These are phyloP conservation scores for Eunapius fragilis DNA, from an alignment of 37 sponge, comb jelly and placozoan species.

Conservation along the genomic window DNA sequence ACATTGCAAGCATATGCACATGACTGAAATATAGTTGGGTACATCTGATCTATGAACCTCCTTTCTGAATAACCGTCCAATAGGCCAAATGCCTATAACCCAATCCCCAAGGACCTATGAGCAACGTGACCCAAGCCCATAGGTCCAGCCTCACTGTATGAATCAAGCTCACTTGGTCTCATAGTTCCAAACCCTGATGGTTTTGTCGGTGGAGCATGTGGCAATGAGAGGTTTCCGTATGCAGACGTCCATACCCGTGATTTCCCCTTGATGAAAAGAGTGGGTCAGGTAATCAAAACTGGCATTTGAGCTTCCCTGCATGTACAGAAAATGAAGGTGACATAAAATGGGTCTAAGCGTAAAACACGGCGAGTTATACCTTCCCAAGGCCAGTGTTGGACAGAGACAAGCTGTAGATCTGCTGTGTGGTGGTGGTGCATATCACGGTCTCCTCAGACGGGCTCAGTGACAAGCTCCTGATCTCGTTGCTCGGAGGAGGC, in stretches of 20 bases:
- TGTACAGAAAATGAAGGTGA: background rate
- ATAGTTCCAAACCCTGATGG: slow-evolving; percentile 95
- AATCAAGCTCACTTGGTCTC: slow-evolving; percentile 79
- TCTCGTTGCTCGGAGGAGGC: slow-evolving; percentile 39
- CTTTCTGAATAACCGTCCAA: too few relatives aligned
- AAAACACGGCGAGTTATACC: slow-evolving; percentile 36
- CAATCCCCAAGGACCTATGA: too few relatives aligned
- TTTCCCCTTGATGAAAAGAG: slow-evolving; percentile 72
- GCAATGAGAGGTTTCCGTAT: slow-evolving; percentile 92
- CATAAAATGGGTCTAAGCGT: background rate
- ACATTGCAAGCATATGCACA: too few relatives aligned
- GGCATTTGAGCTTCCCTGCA: slow-evolving; percentile 29
- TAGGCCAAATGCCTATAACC: too few relatives aligned
- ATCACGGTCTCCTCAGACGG: slow-evolving; percentile 94
- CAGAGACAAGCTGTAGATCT: slow-evolving; percentile 88
- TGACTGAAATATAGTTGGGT: too few relatives aligned
- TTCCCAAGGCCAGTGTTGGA: slow-evolving; percentile 87
- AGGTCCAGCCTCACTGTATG: background rate
- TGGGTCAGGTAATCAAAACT: slow-evolving; percentile 79
- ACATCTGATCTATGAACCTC: too few relatives aligned
- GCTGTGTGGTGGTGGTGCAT: slow-evolving; percentile 75
- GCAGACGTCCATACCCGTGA: slow-evolving; percentile 95
- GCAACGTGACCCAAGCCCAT: too few relatives aligned
- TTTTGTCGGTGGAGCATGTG: slow-evolving; percentile 95
- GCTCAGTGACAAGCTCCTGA: slow-evolving; percentile 81